Conservation (phyloP, 1,140 invertebrate species). For the Drosophila bocki region DNA sequence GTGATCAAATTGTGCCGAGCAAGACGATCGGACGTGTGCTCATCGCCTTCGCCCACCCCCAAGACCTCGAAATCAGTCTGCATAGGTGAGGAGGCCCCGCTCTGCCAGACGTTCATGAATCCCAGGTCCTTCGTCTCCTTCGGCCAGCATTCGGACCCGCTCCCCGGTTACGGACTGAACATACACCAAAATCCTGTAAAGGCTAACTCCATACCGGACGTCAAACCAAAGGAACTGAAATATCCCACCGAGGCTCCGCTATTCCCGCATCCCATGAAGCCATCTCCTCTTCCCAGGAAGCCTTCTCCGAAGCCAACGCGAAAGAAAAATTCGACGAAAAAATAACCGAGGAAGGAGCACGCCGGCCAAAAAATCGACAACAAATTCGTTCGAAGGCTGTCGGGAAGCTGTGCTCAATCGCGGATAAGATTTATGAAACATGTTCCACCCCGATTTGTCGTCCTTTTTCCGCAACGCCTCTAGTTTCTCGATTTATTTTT, state of each 20-base stretch:
- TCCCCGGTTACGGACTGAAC: slow-evolving; percentile 15
- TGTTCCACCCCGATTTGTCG: slow-evolving; percentile 61
- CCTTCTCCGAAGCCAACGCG: slow-evolving; percentile 3
- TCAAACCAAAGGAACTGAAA: slow-evolving; percentile 1
- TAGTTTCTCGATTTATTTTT: slow-evolving; percentile 30
- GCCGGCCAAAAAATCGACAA: slow-evolving; percentile 52
- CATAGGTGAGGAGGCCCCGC: neutral
- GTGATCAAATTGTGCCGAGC: neutral
- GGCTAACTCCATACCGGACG: neutral
- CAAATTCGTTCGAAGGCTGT: slow-evolving; percentile 60
- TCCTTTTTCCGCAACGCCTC: slow-evolving; percentile 18
- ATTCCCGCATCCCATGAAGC: slow-evolving; percentile 2
- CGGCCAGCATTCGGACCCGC: slow-evolving; percentile 4
- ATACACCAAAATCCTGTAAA: slow-evolving; percentile 3
- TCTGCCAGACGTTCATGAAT: neutral
- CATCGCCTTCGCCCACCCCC: neutral
- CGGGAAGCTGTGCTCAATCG: slow-evolving; percentile 69
- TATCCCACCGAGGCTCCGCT: neutral
- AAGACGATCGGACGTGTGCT: no score
- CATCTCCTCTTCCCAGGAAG: slow-evolving; percentile 2
- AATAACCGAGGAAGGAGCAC: slow-evolving; percentile 19
- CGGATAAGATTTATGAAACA: slow-evolving; percentile 75
- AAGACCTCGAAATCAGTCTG: no score
- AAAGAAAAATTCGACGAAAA: slow-evolving; percentile 17
- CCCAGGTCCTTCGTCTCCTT: slow-evolving; percentile 43